Evolutionary conservation across 2,113 vertebrate genomes (phyloP), one percentile per base, ranked within the genome.

Genomic region (Myxocyprinus asiaticus): DNA sequence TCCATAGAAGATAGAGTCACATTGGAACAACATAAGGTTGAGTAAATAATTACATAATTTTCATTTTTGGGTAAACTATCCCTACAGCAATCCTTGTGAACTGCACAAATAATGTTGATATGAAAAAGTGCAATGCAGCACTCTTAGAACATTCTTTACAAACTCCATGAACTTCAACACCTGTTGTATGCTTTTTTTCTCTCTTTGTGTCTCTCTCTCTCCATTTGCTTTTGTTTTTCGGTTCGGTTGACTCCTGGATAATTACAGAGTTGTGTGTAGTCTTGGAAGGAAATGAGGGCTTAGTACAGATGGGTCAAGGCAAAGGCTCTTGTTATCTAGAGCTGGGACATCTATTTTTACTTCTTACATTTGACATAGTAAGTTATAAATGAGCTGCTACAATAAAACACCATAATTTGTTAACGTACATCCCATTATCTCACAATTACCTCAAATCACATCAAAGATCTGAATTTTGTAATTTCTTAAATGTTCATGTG

Each of bases 191-290:
- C 63, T 76, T 83, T 76, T 77, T 73, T 79, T 17, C 73, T 77
- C 73, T 79, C 67, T 17, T 4, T 2, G 3, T 69, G 73, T 76
- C 56, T 58, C 50, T 72, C 55, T 80, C 62, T 56, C 64, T 88
- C 86, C 87, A 88, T 88, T 87, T 90, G 90, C 67, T 64, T 77
- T 74, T 84, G 86, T 79, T 88, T 84, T 87, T 81, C 86, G 88
- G 87, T 85, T 88, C 86, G 83, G 85, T 76, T 81, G 86, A 83
- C 83, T 84, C 59, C 69, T 70, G 84, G 85, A 88, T 92, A 93
- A 93, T 91, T 93, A 91, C 85, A 89, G 89, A 92, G 86, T 81
- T 88, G 88, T 84, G 83, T 86, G 88, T 91, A 89, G 86, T 91
- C 86, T 91, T 79, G 85, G 78, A 84, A 88, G 87, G 90, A 92